These are phyloP conservation scores for Syngnathus acus DNA, from an alignment of 2,797 vertebrate genomes.

Conservation along the genomic window DNA sequence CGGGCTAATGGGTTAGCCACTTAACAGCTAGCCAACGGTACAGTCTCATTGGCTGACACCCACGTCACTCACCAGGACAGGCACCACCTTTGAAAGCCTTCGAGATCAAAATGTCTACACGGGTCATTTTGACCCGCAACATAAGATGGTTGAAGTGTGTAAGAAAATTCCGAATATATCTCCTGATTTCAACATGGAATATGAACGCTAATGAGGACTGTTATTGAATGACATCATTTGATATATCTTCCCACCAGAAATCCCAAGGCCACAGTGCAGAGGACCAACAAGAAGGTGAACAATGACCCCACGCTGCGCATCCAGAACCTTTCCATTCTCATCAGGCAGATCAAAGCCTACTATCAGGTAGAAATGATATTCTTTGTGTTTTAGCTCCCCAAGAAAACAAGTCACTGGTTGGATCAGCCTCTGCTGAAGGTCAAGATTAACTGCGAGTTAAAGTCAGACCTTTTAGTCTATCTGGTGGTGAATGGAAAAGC, in stretches of 20 bases:
- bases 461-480: background rate
- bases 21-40: too few species aligned
- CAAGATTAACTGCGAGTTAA: background rate
- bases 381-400: conserved; percentile 14
- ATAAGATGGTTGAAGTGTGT: too few species aligned
- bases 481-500: background rate
- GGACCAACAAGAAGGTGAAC: conserved; percentile 96
- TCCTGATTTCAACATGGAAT: background rate
- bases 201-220: background rate
- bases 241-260: conserved; percentile 69
- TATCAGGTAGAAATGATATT: conserved; percentile 80
- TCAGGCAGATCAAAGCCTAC: conserved; percentile 89
- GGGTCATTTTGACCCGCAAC: too few species aligned
- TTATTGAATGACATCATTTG: background rate
- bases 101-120: background rate
- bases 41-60: too few species aligned
- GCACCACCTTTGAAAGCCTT: background rate
- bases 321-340: conserved; percentile 91
- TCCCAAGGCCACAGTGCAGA: conserved; percentile 84
- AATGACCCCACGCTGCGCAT: conserved; percentile 89
- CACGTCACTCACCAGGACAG: background rate
- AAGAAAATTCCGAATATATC: too few species aligned
- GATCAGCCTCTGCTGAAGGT: conserved; percentile 2
- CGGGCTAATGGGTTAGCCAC: too few species aligned
- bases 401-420: conserved; percentile 10